Evolutionary conservation across 2,113 vertebrate genomes (phyloP), one percentile per base, ranked within the genome.

Genomic region (Poecilia latipinna): DNA sequence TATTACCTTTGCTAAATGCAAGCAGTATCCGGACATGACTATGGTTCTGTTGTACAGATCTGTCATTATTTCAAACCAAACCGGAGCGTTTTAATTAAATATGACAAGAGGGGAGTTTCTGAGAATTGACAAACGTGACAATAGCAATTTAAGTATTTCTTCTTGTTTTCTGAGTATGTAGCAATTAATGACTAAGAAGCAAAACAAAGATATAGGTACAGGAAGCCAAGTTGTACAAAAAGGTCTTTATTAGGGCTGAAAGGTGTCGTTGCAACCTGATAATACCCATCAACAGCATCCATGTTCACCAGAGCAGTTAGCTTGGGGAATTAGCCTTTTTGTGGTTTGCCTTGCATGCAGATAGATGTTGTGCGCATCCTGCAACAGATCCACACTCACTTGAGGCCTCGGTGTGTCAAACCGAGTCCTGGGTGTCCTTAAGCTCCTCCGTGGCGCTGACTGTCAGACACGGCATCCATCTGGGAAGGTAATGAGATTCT

Each of bases 401-500:
- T 71, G 33, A 68, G 72, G 77, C 80, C 69, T 86, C 79, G 77
- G 72, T 70, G 66, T 82, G 79, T 89, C 84, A 83, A 77, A 68
- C 69, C 1, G 75, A 65, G 69, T 82, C 83, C 79, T 61, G 28
- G 72, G 70, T 74, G 84, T 88, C 84, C 80, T 75, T 90, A 85
- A 92, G 90, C 88, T 82, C 69, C 76, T 84, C 80, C 19, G 3
- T 72, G 72, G 65, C 65, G 37, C 68, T 66, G 77, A 90, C 78
- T 85, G 79, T 83, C 82, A 84, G 70, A 69, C 71, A 67, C 6
- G 85, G 85, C 74, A 60, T 89, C 90, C 74, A 82, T 90, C 88
- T 89, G 82, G 79, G 70, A 83, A 65, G 65, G 74, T 95, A 93
- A 94, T 93, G 86, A 87, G 91, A 93, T 95, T 57, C 51, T 94